Base-by-base conservation (phyloP, 2,888 invertebrate species). In the Orgyia antiqua region DNA sequence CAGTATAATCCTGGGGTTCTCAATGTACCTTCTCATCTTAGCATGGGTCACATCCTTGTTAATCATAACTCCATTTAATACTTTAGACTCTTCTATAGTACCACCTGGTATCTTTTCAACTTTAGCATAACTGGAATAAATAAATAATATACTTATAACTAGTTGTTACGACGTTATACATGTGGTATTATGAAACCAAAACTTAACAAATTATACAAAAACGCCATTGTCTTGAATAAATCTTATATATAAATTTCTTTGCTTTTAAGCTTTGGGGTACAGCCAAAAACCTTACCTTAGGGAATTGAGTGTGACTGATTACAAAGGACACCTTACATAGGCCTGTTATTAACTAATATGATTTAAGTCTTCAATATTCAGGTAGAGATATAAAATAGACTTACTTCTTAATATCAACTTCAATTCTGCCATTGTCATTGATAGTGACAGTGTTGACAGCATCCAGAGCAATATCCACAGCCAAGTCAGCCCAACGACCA, bases 21-120 rank as follows among this genome's bases (percentile, higher is more conserved):
- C 94, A 55, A 99, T 97, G 54, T 90, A 91, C 24, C 98, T 91
- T 51, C 90, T 89, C 99, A 99, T 99, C 88, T 98, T 98, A 0
- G 98, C 93, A 76, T 99, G 99, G 0, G 97, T 97, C 1, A 99
- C 97, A 71, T 99, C 99, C 80, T 99, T 99, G 86, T 99, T 99
- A 36, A 99, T 77, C 96, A 99, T 98, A 8, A 99, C 94, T 21
- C 99, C 99, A 50, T 90, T 93, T 18, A 99, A 83, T 4, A 99
- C 98, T 46, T 90, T 88, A 0, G 97, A 98, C 48, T 99, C 98
- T 58, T 99, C 98, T 34, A 99, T 93, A 0, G 93, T 89, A 6
- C 98, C 99, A 12, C 99, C 99, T 1, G 99, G 99, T 51, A 99
- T 93, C 72, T 94, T 94, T 58, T 94, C 94, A 10, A 99, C 94